Evolutionary conservation across 2,797 vertebrate genomes (phyloP).

Genomic region (Nothura maculosa): DNA sequence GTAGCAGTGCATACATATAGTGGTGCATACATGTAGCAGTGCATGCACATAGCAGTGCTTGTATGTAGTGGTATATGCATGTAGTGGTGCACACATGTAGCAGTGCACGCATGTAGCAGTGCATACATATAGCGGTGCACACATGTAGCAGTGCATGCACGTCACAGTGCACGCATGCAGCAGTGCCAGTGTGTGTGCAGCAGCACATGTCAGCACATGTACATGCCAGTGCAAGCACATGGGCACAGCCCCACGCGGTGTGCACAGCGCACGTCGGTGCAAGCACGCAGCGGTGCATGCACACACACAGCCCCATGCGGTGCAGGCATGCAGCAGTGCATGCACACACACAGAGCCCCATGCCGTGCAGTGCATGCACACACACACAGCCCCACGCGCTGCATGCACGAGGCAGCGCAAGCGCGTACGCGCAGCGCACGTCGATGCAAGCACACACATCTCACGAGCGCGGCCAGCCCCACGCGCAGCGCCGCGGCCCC

Average conservation of each 20-base stretch:
- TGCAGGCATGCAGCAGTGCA: not conserved
- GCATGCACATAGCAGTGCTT: no score
- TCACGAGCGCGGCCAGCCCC: no score
- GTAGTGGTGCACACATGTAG: no score
- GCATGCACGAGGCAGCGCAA: not conserved
- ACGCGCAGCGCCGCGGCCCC: constrained; percentile 77
- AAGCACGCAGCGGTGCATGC: fast-evolving
- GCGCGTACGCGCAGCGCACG: not conserved
- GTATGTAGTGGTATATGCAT: no score
- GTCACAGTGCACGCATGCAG: no score
- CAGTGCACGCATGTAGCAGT: no score
- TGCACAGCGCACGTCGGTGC: fast-evolving
- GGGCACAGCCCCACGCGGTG: fast-evolving
- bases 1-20: no score
- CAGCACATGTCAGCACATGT: no score
- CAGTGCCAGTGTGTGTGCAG: not conserved
- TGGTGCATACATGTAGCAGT: no score
- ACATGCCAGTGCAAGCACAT: no score
- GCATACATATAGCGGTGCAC: no score
- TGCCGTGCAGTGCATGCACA: not conserved
- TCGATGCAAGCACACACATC: not conserved
- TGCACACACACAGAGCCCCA: fast-evolving
- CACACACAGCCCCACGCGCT: not conserved
- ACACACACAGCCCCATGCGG: fast-evolving
- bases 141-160: no score